These are phyloP conservation scores for Spilarctia lutea DNA, from an alignment of 2,888 invertebrate genomes.

Conservation along the genomic window DNA sequence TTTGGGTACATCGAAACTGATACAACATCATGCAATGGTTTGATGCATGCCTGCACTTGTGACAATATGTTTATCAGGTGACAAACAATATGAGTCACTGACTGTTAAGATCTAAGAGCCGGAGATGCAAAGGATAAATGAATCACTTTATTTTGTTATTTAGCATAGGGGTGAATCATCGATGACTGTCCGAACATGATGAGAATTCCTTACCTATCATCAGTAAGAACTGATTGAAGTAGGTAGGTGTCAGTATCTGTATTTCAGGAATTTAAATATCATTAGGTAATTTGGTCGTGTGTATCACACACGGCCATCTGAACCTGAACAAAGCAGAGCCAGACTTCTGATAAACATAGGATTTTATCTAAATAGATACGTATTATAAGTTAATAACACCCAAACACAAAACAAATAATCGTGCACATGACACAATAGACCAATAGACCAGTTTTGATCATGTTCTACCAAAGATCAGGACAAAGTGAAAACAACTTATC, in stretches of 20 bases:
- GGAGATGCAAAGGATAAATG: conserved; percentile 25
- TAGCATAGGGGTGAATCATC: conserved; percentile 14
- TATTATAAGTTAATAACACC: too few species aligned
- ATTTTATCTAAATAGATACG: too few species aligned
- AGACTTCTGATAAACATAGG: too few species aligned
- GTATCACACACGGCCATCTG: too few species aligned
- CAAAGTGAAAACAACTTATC: not conserved
- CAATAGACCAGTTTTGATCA: not conserved
- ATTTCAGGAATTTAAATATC: not conserved
- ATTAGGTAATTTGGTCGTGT: not conserved
- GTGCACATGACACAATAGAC: too few species aligned
- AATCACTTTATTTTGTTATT: conserved; percentile 30
- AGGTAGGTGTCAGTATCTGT: not conserved
- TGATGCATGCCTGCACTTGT: not conserved
- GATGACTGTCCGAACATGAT: conserved; percentile 5
- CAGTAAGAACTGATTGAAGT: not conserved
- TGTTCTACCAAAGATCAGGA: not conserved
- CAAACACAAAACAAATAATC: too few species aligned
- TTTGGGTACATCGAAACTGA: not conserved
- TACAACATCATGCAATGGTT: not conserved
- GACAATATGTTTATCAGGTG: conserved; percentile 9
- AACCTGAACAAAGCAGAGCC: too few species aligned
- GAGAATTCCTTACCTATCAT: conserved; percentile 9
- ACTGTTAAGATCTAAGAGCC: conserved; percentile 25
- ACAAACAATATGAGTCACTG: conserved; percentile 20